Percentiles rank a stretch among this genome's conserved stretches.
These are phyloP conservation scores for Meleagris gallopavo DNA, from an alignment of 2,113 vertebrate genomes.

Conservation along the genomic window DNA sequence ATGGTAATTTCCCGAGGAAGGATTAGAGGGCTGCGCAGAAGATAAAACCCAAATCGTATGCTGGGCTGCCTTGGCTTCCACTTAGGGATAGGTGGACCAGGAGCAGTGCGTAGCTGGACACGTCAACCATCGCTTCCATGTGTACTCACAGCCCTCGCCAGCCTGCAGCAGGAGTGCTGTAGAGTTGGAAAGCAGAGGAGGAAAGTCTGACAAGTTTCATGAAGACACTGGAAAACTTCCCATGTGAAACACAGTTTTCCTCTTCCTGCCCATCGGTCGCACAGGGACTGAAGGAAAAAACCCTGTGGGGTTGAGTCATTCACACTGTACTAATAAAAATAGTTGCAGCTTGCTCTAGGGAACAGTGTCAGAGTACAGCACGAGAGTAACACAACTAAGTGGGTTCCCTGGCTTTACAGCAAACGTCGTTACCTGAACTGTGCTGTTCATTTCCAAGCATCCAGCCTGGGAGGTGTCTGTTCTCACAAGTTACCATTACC, in stretches of 20 bases:
- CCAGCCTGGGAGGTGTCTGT: not conserved
- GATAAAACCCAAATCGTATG: constrained; percentile 15
- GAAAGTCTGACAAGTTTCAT: constrained; percentile 20
- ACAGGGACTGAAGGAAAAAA: not conserved
- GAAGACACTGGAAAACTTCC: not conserved
- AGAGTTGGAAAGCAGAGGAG: not conserved
- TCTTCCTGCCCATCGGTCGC: not conserved
- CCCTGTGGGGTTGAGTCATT: not conserved
- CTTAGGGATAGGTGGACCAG: rapidly evolving
- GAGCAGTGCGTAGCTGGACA: not conserved
- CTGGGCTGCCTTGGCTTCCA: not conserved
- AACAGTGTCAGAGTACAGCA: not conserved
- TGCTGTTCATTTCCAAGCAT: constrained; percentile 15
- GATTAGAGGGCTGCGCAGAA: constrained; percentile 34
- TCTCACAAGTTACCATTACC: not conserved
- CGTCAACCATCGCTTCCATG: not conserved
- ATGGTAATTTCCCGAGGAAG: constrained; percentile 37
- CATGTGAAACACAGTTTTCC: not conserved
- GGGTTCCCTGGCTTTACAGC: not conserved
- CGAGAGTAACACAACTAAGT: not conserved
- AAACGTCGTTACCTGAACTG: not conserved
- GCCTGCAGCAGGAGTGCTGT: not conserved
- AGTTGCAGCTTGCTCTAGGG: not conserved
- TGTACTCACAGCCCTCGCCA: not conserved
- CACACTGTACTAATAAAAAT: not conserved